phyloP scores from a whole-genome alignment of 2,113 vertebrate species.

The Meles meles region DNA sequence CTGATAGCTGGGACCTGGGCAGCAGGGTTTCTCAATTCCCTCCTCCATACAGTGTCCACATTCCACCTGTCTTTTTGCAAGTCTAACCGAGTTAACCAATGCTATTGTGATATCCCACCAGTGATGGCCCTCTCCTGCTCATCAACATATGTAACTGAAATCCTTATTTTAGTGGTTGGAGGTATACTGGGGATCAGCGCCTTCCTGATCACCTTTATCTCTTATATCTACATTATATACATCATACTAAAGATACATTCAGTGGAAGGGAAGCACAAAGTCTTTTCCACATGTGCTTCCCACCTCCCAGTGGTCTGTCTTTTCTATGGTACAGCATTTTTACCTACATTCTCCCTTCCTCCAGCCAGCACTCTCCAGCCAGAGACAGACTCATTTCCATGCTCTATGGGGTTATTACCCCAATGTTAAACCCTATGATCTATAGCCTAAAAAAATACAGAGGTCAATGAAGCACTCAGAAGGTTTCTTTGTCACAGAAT shows the following conservation, averaged over 20 bases:
- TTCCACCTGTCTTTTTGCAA: conserved; percentile 42
- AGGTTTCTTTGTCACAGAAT: background rate
- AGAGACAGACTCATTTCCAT: conserved; percentile 33
- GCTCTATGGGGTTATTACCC: conserved; percentile 20
- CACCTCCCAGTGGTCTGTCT: conserved; percentile 58
- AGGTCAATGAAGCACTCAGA: conserved; percentile 37
- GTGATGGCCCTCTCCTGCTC: conserved; percentile 36
- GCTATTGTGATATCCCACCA: conserved; percentile 38
- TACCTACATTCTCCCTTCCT: background rate
- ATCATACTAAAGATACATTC: conserved; percentile 52
- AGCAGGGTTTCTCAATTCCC: conserved; percentile 29
- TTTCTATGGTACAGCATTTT: conserved; percentile 49
- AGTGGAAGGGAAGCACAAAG: conserved; percentile 35
- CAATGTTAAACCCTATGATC: conserved; percentile 52
- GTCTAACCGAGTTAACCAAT: conserved; percentile 11
- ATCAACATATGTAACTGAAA: background rate
- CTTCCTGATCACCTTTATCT: conserved; percentile 37
- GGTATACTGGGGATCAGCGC: background rate
- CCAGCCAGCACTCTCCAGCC: background rate
- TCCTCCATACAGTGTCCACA: background rate
- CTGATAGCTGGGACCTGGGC: background rate
- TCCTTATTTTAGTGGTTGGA: background rate
- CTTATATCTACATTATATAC: conserved; percentile 41
- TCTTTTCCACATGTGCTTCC: conserved; percentile 56
- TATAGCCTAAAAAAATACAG: conserved; percentile 43